A percentile compares a stretch with the other conserved stretches of the same genome.
phyloP scores from a whole-genome alignment of 2,888 invertebrate species.

The Melikaiella ostensackeni region DNA sequence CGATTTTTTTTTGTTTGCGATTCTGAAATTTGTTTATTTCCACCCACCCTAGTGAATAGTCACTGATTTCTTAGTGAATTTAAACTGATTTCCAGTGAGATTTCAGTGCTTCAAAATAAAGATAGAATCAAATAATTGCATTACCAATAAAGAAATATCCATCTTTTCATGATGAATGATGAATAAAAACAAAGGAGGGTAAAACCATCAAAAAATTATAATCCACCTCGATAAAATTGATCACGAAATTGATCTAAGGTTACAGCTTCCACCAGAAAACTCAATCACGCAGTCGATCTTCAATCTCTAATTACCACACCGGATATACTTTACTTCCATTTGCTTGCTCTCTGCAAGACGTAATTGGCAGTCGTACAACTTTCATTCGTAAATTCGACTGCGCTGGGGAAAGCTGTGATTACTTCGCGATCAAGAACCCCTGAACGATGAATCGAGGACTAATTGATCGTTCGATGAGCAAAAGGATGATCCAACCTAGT shows the following conservation, averaged over 20 bases:
- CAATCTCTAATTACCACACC: constrained; percentile 22
- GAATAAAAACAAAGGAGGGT: too few species aligned
- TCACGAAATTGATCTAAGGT: background rate
- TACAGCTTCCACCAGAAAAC: background rate
- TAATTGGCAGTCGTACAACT: constrained; percentile 9
- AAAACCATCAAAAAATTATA: background rate
- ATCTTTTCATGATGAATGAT: too few species aligned
- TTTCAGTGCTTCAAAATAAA: too few species aligned
- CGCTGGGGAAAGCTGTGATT: background rate
- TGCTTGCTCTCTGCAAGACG: constrained; percentile 4
- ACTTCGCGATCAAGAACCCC: constrained; percentile 32
- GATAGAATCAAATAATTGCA: too few species aligned
- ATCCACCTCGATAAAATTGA: background rate
- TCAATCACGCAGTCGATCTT: background rate
- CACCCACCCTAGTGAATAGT: too few species aligned
- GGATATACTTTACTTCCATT: constrained; percentile 28
- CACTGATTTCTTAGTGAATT: too few species aligned
- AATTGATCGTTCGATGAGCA: constrained; percentile 57
- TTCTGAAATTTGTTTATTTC: too few species aligned
- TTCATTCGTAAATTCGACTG: background rate
- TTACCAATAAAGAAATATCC: too few species aligned
- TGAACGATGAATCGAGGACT: constrained; percentile 52
- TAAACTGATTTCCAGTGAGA: too few species aligned
- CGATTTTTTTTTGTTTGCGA: too few species aligned
- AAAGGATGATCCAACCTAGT: constrained; percentile 3